Evolutionary conservation across 1,140 invertebrate species (phyloP), one percentile per base, ranked within the genome.

Genomic region (Choristoneura fumiferana): DNA sequence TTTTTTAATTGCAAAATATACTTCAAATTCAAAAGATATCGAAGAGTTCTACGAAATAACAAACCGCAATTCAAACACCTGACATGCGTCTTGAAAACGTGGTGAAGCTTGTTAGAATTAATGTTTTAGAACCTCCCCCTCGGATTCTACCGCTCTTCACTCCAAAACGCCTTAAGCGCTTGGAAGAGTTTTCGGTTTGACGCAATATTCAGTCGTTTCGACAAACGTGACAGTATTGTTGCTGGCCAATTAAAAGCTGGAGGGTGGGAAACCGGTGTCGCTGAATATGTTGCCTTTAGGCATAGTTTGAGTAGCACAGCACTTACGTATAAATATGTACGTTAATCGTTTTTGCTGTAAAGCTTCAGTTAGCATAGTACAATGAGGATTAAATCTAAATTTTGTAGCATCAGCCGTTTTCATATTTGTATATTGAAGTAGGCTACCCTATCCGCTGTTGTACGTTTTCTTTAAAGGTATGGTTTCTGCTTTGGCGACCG

Each of bases 61-160:
- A 29, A 29, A 29, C 22, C 22, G 22, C 2, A 29, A 29, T 29
- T 29, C 22, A 29, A 29, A 29, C 22, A 29, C 22, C 22, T 29
- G 22, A 17, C 17, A 9, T 22, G n/a, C 40, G 10, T 29, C 18
- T 13, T 49, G n/a, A 22, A 29, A 29, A 29, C 43, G 43, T 49
- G 43, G 43, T 12, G 43, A 18, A 49, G 43, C 43, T 29, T 49
- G 43, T 49, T 49, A 49, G 43, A 49, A 49, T 49, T 49, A 49
- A 49, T 49, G 43, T 29, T 43, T 22, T 49, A 18, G 4, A 18
- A 17, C 43, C 43, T 49, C 43, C 43, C 18, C 43, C 22, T 49
- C 43, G 15, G 14, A 49, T 22, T 22, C 18, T 14, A 12, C 10
- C 17, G 0, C 22, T 29, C 1, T 12, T 12, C 12, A 12, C 22